These are phyloP conservation scores for Azorinus chamasolen DNA, from an alignment of 2,888 invertebrate species.

Conservation along the genomic window DNA sequence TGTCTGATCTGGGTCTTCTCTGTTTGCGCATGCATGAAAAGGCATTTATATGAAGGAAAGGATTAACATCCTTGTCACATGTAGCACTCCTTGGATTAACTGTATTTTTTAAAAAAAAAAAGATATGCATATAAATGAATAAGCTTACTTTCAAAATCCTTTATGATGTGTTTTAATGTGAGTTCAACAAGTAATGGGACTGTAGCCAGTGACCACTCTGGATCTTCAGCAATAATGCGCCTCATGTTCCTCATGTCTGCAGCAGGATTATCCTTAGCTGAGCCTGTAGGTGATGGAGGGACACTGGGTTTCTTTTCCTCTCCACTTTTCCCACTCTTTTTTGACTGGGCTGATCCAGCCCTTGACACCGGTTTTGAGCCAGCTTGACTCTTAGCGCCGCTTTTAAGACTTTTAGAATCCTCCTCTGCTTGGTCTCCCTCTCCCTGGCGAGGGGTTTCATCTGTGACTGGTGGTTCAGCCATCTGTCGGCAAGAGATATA, in stretches of 20 bases:
- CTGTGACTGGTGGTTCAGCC: constrained; percentile 64
- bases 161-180: constrained; percentile 83
- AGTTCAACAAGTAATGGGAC: constrained; percentile 85
- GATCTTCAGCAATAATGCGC: constrained; percentile 86
- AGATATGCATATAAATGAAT: too few relatives aligned
- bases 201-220: constrained; percentile 86
- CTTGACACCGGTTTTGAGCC: constrained; percentile 74
- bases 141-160: constrained; percentile 85
- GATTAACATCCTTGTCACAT: too few relatives aligned
- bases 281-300: constrained; percentile 71
- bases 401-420: constrained; percentile 69
- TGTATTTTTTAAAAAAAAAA: too few relatives aligned
- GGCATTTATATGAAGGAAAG: too few relatives aligned
- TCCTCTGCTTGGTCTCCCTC: constrained; percentile 57
- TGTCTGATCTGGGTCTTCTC: too few relatives aligned
- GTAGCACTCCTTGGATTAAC: too few relatives aligned
- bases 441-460: constrained; percentile 57
- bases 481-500: constrained; percentile 33
- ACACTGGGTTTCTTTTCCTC: constrained; percentile 55
- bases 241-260: constrained; percentile 83
- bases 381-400: constrained; percentile 69
- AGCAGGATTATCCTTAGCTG: constrained; percentile 76
- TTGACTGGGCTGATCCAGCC: constrained; percentile 71
- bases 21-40: too few relatives aligned
- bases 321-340: constrained; percentile 72